phyloP scores from a whole-genome alignment of 2,113 vertebrate genomes.

The Sula dactylatra region DNA sequence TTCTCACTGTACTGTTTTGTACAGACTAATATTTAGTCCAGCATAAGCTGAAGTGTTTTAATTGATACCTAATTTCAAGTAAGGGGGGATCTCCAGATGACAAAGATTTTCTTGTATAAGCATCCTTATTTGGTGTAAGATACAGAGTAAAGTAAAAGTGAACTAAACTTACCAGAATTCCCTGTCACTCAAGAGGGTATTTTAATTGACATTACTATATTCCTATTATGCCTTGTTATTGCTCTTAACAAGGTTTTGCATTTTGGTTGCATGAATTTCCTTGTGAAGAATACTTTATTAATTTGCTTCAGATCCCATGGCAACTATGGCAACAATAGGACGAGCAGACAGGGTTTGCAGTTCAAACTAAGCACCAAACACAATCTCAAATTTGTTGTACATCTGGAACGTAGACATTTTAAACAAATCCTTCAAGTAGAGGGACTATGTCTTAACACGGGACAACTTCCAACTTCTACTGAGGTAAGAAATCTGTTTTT shows the following conservation, averaged over 20 bases:
- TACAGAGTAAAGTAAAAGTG: not conserved
- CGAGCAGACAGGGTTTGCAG: not conserved
- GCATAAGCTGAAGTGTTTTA: not conserved
- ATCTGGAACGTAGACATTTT: not conserved
- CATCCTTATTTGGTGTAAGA: not conserved
- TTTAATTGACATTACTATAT: not conserved
- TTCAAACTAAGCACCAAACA: not conserved
- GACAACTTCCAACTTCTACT: not conserved
- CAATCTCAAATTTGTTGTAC: not conserved
- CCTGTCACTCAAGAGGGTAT: not conserved
- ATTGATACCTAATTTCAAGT: not conserved
- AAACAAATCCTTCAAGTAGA: not conserved
- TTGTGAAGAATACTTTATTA: not conserved
- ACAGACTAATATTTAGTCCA: not conserved
- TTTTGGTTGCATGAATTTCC: not conserved
- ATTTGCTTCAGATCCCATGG: not conserved
- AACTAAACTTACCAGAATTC: not conserved
- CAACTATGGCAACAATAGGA: not conserved
- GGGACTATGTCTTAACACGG: not conserved
- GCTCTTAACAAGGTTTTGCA: not conserved
- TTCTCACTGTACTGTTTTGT: not conserved
- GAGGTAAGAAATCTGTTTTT: not conserved
- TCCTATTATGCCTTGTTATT: not conserved
- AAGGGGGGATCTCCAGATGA: not conserved
- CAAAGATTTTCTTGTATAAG: not conserved